Evolutionary conservation across 2,113 vertebrate species (phyloP).

Genomic region (Litocranius walleri): DNA sequence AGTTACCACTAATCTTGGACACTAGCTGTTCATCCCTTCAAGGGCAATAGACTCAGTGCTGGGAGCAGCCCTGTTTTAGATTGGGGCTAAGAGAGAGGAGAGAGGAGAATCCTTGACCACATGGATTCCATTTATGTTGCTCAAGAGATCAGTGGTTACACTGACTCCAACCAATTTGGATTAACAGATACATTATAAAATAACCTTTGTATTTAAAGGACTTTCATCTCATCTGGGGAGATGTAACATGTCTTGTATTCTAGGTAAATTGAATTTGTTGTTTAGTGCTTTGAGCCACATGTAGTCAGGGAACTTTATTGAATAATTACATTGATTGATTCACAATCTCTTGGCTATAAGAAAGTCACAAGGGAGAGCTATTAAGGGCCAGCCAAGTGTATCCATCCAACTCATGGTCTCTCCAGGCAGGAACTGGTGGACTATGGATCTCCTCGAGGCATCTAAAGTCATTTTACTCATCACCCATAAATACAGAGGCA

Average conservation of each 20-base stretch:
- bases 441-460: not conserved
- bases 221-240: not conserved
- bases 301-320: slow-evolving; percentile 36
- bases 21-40: not conserved
- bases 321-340: slow-evolving; percentile 46
- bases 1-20: not conserved
- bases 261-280: slow-evolving; percentile 52
- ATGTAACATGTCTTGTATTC: slow-evolving; percentile 7
- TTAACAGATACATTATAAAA: not conserved
- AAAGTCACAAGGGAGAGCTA: not conserved
- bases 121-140: not conserved
- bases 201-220: not conserved
- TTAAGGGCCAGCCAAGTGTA: not conserved
- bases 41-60: not conserved
- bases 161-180: not conserved
- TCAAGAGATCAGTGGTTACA: not conserved
- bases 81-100: not conserved
- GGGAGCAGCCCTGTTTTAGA: not conserved
- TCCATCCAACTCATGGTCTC: not conserved
- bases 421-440: not conserved
- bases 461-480: not conserved
- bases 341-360: not conserved
- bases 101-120: not conserved
- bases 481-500: not conserved
- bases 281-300: slow-evolving; percentile 5